Base-by-base conservation (phyloP, 2,113 vertebrate genomes). In the Calidris pygmaea region DNA sequence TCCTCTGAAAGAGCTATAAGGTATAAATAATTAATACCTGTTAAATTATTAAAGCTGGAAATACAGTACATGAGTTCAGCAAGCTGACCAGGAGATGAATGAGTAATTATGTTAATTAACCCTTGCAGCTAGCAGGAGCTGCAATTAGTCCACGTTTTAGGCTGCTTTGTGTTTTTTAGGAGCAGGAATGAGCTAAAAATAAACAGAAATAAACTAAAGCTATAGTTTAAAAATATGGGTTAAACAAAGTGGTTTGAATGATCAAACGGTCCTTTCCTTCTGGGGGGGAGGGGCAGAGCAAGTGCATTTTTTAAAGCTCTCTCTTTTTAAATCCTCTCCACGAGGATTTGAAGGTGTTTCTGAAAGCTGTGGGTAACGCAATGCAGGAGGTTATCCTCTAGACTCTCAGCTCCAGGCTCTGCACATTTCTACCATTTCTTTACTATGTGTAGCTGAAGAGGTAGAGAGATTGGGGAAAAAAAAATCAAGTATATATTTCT, bases 21-120 rank as follows among this genome's bases (percentile, higher is more conserved):
- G 63, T 55, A 39, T 97, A 72, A 97, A 97, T 97, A 94, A 96
- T 96, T 87, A 90, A 97, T 87, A 68, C 24, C 59, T 52, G 59
- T 78, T 97, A 39, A 96, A 97, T 97, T 93, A 96, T 97, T 97
- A 63, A 97, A 19, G 22, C 58, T 91, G 85, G 80, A 83, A 91
- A 72, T 72, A 92, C 30, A 82, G 82, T 71, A n/a, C 63, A 53
- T 88, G 87, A 85, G 81, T 94, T 87, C 84, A 90, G 95, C 17
- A 30, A 88, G 83, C 93, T 95, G 95, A 94, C 88, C 94, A 32
- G 82, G 91, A 67, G 89, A 43, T 0, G 2, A 87, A 90, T 88
- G 81, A 95, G 60, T 92, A 87, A 95, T 94, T 95, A 83, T 47
- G 85, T 88, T 97, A 96, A 97, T 96, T 95, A 96, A 95, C 85